These are phyloP conservation scores for Heteronetta atricapilla DNA, from an alignment of 2,113 vertebrate genomes.

Conservation along the genomic window DNA sequence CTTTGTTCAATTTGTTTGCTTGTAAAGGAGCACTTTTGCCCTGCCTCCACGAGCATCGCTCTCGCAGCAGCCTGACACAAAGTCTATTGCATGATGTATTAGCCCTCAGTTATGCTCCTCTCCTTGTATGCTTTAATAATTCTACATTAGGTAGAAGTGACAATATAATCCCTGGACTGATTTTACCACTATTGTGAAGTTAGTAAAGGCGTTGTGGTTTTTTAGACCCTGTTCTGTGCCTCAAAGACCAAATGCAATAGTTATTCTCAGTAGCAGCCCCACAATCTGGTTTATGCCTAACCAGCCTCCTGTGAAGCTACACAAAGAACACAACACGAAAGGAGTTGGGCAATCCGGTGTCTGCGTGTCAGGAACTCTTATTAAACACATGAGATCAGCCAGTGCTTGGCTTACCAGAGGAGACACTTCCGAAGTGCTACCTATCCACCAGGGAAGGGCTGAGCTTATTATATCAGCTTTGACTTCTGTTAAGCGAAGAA, in stretches of 20 bases:
- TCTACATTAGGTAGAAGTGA: constrained; percentile 52
- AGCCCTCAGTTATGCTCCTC: constrained; percentile 2
- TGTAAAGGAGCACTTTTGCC: neutral
- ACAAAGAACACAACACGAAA: neutral
- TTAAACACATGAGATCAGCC: neutral
- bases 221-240: neutral
- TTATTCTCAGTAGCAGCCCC: neutral
- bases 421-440: neutral
- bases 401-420: neutral
- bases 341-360: neutral
- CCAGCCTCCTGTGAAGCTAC: neutral
- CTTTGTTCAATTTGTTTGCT: neutral
- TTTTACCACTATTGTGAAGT: neutral
- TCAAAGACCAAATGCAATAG: neutral
- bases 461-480: neutral
- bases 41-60: neutral
- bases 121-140: constrained; percentile 45
- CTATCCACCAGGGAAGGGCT: neutral
- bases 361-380: neutral
- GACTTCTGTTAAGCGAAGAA: neutral
- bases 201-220: neutral
- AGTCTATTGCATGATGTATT: constrained; percentile 51
- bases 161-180: constrained; percentile 35
- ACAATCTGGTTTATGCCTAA: neutral
- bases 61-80: constrained; percentile 35